Conservation (phyloP, 2,888 invertebrate species). For the Lucinisca nassula region DNA sequence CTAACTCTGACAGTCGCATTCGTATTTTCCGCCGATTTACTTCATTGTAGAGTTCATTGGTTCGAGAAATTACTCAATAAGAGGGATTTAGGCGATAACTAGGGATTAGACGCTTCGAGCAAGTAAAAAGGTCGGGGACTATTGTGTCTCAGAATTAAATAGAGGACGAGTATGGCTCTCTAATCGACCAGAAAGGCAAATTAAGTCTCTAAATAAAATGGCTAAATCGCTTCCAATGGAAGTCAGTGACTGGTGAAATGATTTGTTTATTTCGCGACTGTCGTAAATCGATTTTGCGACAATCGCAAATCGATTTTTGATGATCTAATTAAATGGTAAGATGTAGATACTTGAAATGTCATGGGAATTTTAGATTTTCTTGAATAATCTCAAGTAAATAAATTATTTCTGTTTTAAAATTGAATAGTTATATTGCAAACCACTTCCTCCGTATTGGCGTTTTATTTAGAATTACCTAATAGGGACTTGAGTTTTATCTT, state of each 20-base stretch:
- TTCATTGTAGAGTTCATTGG: slow-evolving; percentile 67
- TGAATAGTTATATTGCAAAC: background rate
- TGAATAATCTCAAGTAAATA: background rate
- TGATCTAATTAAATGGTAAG: slow-evolving; percentile 5
- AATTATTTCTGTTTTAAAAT: background rate
- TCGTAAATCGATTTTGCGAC: slow-evolving; percentile 14
- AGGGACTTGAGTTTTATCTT: too few relatives aligned
- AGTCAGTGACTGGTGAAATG: slow-evolving; percentile 7
- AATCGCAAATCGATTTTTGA: slow-evolving; percentile 15
- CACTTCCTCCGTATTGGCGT: background rate
- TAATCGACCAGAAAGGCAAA: slow-evolving; percentile 67
- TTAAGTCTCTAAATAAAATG: slow-evolving; percentile 60
- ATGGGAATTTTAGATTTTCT: background rate
- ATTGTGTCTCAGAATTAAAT: background rate
- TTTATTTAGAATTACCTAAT: too few relatives aligned
- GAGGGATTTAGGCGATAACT: slow-evolving; percentile 70
- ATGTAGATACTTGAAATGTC: slow-evolving; percentile 1
- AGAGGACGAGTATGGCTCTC: slow-evolving; percentile 28
- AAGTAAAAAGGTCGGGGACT: background rate
- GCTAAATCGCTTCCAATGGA: slow-evolving; percentile 9
- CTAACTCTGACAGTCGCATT: slow-evolving; percentile 42
- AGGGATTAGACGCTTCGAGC: slow-evolving; percentile 41
- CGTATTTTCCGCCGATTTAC: slow-evolving; percentile 69
- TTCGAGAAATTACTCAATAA: slow-evolving; percentile 67
- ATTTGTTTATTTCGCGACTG: slow-evolving; percentile 5